Base-by-base conservation (phyloP, 2,888 invertebrate species). In the Choreutis nemorana region DNA sequence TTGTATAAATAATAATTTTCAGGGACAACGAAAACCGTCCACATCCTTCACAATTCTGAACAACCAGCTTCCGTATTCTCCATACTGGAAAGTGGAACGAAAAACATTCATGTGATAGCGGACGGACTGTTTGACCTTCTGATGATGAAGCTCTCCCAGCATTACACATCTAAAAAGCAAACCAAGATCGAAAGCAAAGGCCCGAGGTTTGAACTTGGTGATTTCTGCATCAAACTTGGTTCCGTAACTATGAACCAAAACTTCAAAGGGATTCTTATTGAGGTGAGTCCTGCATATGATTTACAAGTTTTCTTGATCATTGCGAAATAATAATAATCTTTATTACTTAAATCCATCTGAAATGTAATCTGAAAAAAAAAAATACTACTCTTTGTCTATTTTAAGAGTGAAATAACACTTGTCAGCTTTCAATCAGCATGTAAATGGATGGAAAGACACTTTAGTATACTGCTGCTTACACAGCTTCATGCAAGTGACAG, bases 31-130 rank as follows among this genome's bases (percentile, higher is more conserved):
- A 86, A 91, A 48, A 89, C 90, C 0, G 89, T 96, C 0, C 94
- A 96, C 64, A 89, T 97, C n/a, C 81, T 97, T 5, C 96, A 97
- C 71, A 94, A 97, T 64, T 95, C 94, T 0, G 97, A 97, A 57
- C 92, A 94, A 54, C 97, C 97, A 0, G 95, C 94, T 0, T 91
- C 96, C 0, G 94, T 94, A 2, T 97, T 96, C 70, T 90, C 95
- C 5, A 86, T 96, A 14, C 78, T 97, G 4, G 97, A 97, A 48
- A 89, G 89, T 28, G 94, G 93, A 0, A 87, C 85, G 7, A 92
- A 92, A 56, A 88, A 89, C 34, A 89, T 94, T 15, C 90, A 94
- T 2, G 81, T 97, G 0, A 90, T 94, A 16, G 94, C 96, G 0
- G 97, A 97, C 55, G 89, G 90, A 1, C 80, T 96, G 2, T 95